Evolutionary conservation across 1,140 invertebrate species (phyloP), one percentile per base, ranked within the genome.

Genomic region (Probaryconus sp.): DNA sequence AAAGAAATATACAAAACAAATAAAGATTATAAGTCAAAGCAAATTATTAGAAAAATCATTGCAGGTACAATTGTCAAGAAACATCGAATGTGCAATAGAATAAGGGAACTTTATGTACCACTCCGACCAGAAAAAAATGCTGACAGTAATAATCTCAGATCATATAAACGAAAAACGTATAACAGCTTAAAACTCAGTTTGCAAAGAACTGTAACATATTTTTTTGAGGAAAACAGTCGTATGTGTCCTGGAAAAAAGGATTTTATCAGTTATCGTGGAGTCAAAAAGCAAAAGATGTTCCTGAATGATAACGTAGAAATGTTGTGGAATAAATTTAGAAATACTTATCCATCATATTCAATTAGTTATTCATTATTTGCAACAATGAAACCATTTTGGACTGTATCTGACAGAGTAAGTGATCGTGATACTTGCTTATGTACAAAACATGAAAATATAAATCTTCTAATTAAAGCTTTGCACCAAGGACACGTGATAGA

Each of bases 201-300:
- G 13, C 30, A 50, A 18, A 9, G 21, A n/a, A 21, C 35, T 35
- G 37, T 55, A 2, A 18, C 2, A 24, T 2, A 20, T 9, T 55
- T 42, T 26, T 55, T 55, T 42, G 51, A 40, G 42, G 18, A 28
- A 2, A 55, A 55, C 7, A 55, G 51, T 13, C 24, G 51, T n/a
- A 20, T 55, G 10, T 42, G 51, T n/a, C 51, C 35, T 6, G 51
- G 51, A 16, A 67, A 76, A 42, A 79, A 82, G 56, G 43, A 77
- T 87, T 89, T 86, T 86, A 90, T 89, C 88, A 89, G 88, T 11
- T 47, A 89, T 87, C 89, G 88, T 7, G 42, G 30, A 16, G 16
- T 70, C 4, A 43, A 38, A 30, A 51, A 56, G 51, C 50, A 63
- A 16, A 65, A 65, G 30, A 65, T 64, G 47, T 64, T 38, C 7